Evolutionary conservation across 2,888 invertebrate genomes (phyloP).

Genomic region (Metopia argyrocephala): DNA sequence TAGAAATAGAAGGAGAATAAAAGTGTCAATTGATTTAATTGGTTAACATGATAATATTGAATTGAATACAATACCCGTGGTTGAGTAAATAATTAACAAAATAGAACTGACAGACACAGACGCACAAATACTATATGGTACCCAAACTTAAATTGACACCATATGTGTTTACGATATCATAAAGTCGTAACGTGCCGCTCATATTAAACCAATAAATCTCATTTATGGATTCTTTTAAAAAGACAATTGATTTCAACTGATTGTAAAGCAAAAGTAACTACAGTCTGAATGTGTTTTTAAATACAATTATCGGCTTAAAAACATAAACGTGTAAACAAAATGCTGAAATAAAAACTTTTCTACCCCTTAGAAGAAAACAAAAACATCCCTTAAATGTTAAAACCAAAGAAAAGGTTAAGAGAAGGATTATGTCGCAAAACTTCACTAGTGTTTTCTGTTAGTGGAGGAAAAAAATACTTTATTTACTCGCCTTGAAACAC

Average conservation of each 20-base stretch:
- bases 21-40: constrained; percentile 61
- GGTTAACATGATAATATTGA: constrained; percentile 45
- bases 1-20: neutral
- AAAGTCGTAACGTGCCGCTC: neutral
- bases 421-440: constrained; percentile 50
- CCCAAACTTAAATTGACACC: constrained; percentile 10
- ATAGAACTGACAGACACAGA: neutral
- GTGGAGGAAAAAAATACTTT: neutral
- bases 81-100: neutral
- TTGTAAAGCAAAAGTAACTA: neutral
- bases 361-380: neutral
- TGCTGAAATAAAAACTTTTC: neutral
- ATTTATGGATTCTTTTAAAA: constrained; percentile 26
- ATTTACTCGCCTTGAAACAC: neutral
- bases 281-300: constrained; percentile 4
- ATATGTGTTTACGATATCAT: constrained; percentile 32
- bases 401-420: constrained; percentile 43
- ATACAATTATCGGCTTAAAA: constrained; percentile 42
- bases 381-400: constrained; percentile 47
- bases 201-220: neutral
- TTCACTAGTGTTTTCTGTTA: neutral
- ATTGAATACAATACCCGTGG: neutral
- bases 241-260: constrained; percentile 23
- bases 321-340: neutral
- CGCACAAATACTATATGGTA: neutral